phyloP scores from a whole-genome alignment of 2,797 vertebrate species.

The Sebastes hubbsi region DNA sequence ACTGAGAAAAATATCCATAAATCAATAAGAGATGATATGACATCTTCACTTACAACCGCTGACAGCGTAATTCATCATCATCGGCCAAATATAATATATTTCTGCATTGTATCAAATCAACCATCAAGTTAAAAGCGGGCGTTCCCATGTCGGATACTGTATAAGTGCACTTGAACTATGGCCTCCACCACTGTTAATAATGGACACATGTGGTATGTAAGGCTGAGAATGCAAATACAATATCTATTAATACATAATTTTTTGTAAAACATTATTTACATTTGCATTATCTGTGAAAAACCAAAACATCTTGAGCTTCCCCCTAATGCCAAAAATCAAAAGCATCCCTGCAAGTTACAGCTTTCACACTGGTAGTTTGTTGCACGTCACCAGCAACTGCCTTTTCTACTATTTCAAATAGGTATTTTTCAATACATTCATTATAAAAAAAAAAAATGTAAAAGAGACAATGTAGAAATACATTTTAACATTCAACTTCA shows the following conservation, averaged over 20 bases:
- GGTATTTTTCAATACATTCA: neutral
- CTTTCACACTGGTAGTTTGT: neutral
- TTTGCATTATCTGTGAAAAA: neutral
- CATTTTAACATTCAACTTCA: neutral
- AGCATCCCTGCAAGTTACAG: neutral
- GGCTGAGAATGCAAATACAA: neutral
- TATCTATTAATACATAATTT: neutral
- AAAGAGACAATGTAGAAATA: neutral
- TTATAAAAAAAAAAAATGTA: neutral
- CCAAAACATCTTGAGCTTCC: neutral
- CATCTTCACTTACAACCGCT: constrained; percentile 1
- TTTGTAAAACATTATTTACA: neutral
- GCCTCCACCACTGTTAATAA: neutral
- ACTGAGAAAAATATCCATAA: constrained; percentile 19
- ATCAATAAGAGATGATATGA: constrained; percentile 11
- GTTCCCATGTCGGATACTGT: constrained; percentile 17
- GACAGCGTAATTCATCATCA: constrained; percentile 40
- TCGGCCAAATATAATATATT: constrained; percentile 7
- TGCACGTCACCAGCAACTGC: neutral
- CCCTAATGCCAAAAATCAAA: neutral
- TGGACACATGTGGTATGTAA: neutral
- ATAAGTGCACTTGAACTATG: constrained; percentile 1
- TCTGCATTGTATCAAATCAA: constrained; percentile 47
- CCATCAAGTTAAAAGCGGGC: constrained; percentile 53
- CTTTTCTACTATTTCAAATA: neutral